phyloP scores from a whole-genome alignment of 2,888 invertebrate species.

The Polyommatus icarus region DNA sequence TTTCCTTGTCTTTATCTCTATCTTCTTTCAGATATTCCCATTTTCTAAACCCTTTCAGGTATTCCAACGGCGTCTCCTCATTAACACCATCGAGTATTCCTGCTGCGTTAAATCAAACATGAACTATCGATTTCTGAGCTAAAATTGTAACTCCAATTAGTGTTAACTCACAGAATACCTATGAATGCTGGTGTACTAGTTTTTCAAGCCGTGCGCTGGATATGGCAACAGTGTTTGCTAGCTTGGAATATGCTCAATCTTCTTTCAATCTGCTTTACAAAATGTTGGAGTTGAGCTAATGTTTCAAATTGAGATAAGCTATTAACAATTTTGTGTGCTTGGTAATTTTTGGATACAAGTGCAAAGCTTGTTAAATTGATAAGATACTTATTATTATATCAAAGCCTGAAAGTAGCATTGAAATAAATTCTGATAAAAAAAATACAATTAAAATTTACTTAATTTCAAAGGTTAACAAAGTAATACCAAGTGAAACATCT shows the following conservation, averaged over 20 bases:
- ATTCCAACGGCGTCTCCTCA: slow-evolving; percentile 32
- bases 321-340: neutral
- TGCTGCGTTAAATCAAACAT: slow-evolving; percentile 57
- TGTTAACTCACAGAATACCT: slow-evolving; percentile 48
- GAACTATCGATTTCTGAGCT: slow-evolving; percentile 62
- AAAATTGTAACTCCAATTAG: slow-evolving; percentile 63
- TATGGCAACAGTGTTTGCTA: neutral
- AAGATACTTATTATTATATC: neutral
- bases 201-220: slow-evolving; percentile 22
- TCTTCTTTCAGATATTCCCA: neutral
- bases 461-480: neutral
- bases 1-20: neutral
- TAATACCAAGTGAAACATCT: neutral
- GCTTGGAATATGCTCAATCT: neutral
- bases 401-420: neutral
- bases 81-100: slow-evolving; percentile 52
- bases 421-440: no score
- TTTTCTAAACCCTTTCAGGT: neutral
- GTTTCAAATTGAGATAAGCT: neutral
- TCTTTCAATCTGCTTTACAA: neutral
- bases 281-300: neutral
- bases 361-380: neutral
- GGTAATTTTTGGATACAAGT: neutral
- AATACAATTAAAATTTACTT: no score
- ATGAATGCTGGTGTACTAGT: slow-evolving; percentile 35